Base-by-base conservation (phyloP, 1,140 invertebrate species). In the Drosophila novamexicana region DNA sequence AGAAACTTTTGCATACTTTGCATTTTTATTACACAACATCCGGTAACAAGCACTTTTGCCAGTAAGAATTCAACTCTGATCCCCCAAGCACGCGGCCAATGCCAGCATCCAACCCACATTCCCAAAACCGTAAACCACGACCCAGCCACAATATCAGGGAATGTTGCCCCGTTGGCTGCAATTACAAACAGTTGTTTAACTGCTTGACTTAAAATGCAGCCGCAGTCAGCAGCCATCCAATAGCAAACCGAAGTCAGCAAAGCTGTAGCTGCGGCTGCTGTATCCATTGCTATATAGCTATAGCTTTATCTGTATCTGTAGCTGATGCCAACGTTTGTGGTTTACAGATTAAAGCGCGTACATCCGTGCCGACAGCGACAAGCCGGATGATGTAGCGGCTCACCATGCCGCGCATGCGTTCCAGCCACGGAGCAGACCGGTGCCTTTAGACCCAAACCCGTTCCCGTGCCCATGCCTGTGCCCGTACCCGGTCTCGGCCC, bases 21-120 rank as follows among this genome's bases (percentile, higher is more conserved):
- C 83, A 86, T 88, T 86, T 86, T 86, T 88, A 83, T 88, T 88
- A 76, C 83, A 88, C 83, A 88, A 86, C 84, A 86, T 86, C 83
- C 83, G 83, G 79, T 79, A 80, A 88, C 83, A 86, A 77, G 76
- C 73, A 71, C 68, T 86, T 77, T 71, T 58, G 66, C 68, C 49
- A 73, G 70, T 22, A 39, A 73, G 79, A 65, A 88, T 73, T 81
- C 82, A 86, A 70, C 83, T 79, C 61, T 67, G 76, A 88, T 52
- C 50, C 29, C 53, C 64, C 63, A 62, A 66, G 54, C 54, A 57
- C 39, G 22, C 54, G 29, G n/a, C 37, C 47, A 12, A 29, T 44
- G 56, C 77, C 40, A 56, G 34, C 32, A 34, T 32, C 37, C 34
- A 37, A 10, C 34, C 18, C 40, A 29, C 44, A 22, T 56, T 22